Conservation (phyloP, 2,797 vertebrate species). For the Smutsia temminckii region DNA sequence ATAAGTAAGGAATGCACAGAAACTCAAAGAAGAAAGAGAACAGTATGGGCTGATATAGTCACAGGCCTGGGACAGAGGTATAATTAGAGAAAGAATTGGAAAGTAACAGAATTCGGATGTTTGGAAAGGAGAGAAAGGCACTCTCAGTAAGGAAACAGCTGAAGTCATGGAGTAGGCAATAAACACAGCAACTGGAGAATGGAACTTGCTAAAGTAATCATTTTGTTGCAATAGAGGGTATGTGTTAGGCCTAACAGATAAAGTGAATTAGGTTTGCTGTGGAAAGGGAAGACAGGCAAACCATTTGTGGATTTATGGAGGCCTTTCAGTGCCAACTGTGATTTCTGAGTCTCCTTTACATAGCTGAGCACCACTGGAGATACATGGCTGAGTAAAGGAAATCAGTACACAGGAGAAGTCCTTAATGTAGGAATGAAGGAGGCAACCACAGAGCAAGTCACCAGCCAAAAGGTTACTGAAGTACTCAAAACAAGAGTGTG, state of each 20-base stretch:
- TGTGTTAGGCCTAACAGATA: background rate
- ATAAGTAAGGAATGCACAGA: background rate
- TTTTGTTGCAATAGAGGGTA: background rate
- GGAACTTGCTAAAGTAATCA: background rate
- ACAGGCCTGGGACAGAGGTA: background rate
- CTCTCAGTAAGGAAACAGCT: background rate
- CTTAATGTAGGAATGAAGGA: background rate
- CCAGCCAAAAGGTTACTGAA: background rate
- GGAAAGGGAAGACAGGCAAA: background rate
- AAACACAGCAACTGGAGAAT: background rate
- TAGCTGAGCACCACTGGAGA: background rate
- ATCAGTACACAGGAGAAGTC: background rate
- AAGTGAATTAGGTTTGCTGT: background rate
- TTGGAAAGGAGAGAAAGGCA: background rate
- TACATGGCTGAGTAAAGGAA: background rate
- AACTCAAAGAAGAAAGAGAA: slow-evolving; percentile 2
- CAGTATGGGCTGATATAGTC: background rate
- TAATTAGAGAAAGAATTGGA: background rate
- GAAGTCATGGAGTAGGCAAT: background rate
- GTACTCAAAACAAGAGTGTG: background rate
- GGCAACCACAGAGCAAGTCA: background rate
- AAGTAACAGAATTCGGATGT: background rate
- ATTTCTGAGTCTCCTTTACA: background rate
- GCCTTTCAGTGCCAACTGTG: background rate
- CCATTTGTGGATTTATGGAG: background rate